These are phyloP conservation scores for Bombus sylvicola DNA, from an alignment of 1,140 invertebrate genomes.

Conservation along the genomic window DNA sequence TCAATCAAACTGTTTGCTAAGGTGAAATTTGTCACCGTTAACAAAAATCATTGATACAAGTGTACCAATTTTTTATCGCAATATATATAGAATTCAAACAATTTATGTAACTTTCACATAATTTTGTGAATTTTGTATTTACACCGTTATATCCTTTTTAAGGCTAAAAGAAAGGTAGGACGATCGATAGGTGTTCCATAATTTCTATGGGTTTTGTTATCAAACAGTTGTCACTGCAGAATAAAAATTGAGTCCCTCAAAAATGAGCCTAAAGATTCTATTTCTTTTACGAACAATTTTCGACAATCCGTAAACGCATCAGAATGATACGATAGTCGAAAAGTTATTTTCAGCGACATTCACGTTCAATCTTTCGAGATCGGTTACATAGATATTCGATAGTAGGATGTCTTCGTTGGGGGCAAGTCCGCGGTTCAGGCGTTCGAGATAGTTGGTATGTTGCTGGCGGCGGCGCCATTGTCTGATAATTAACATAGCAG, in stretches of 20 bases:
- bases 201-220: too few relatives aligned
- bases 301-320: too few relatives aligned
- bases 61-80: too few relatives aligned
- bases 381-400: not conserved
- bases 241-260: too few relatives aligned
- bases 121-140: not conserved
- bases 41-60: not conserved
- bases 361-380: not conserved
- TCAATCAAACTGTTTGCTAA: not conserved
- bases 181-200: too few relatives aligned
- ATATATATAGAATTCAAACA: not conserved
- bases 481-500: conserved; percentile 66
- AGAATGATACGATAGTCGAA: too few relatives aligned
- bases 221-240: too few relatives aligned
- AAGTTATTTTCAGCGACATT: too few relatives aligned
- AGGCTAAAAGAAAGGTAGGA: too few relatives aligned
- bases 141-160: too few relatives aligned
- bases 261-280: too few relatives aligned
- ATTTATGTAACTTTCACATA: not conserved
- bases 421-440: not conserved
- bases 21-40: not conserved
- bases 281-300: too few relatives aligned
- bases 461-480: conserved; percentile 49
- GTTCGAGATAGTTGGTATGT: conserved; percentile 15
- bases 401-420: conserved; percentile 4